Base-by-base conservation (phyloP, 2,113 vertebrate species). In the Myotis brandtii region DNA sequence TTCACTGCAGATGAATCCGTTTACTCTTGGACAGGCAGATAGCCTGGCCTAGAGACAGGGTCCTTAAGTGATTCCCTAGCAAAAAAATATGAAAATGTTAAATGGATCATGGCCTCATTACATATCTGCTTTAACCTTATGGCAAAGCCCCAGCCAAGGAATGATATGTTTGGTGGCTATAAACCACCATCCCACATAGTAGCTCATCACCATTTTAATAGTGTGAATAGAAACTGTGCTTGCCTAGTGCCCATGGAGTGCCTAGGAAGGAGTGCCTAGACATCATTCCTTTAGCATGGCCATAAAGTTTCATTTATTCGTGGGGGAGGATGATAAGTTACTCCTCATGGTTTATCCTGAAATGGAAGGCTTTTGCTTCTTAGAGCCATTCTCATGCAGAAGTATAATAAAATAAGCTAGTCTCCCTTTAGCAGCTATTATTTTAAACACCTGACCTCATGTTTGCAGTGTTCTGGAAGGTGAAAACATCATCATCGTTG, bases 1-100 rank as follows among this genome's bases (percentile, higher is more conserved):
- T 87, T 96, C 23, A 82, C 72, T 85, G 8, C 64, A 81, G 79
- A 40, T 91, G 81, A 93, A 72, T 95, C 91, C 72, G 76, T 69
- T 93, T 95, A 52, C 32, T 85, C 73, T 90, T 96, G 72, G 54
- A 82, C 54, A 72, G 67, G 32, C 86, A 66, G 40, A 90, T 21
- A 92, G 56, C n/a, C 75, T 96, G 86, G 62, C 83, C 43, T 14
- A 70, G 54, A 88, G 70, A 87, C 34, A 86, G 17, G 83, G 37
- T 18, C 46, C 75, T 89, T 88, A 91, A 85, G 64, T 93, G 50
- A 80, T 8, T 25, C 7, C 13, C 34, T 75, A 76, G 75, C 46
- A 72, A 66, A 94, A 76, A 83, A 46, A 83, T 64, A 62, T 40
- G 66, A 87, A 69, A 85, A 66, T 64, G 84, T 66, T 84, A 82